A percentile compares a stretch with the other conserved stretches of the same genome.
Evolutionary conservation across 2,888 invertebrate genomes (phyloP).

Genomic region (Xanthorhoe spadicearia): DNA sequence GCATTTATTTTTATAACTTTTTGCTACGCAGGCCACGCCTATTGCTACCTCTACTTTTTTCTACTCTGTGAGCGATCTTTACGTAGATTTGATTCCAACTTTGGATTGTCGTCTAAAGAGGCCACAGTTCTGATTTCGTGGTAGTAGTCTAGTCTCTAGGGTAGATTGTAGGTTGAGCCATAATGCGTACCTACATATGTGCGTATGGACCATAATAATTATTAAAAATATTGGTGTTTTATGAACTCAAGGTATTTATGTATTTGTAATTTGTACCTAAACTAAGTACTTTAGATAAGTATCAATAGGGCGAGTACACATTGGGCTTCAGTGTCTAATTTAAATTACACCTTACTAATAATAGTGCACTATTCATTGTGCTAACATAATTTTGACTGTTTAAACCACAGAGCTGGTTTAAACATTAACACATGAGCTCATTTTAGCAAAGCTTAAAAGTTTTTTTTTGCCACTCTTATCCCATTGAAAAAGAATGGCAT

Average conservation of each 20-base stretch:
- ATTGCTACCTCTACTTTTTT: too few species aligned
- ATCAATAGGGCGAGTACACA: neutral
- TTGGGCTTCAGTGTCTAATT: neutral
- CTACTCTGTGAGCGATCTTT: too few species aligned
- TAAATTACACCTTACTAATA: neutral
- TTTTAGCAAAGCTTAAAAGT: too few species aligned
- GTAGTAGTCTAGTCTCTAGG: neutral
- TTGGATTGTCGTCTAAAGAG: too few species aligned
- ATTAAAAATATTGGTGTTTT: neutral
- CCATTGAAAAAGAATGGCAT: too few species aligned
- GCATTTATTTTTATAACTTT: too few species aligned
- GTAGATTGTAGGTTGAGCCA: neutral
- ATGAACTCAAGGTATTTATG: neutral
- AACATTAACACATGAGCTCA: too few species aligned
- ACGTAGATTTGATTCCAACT: too few species aligned
- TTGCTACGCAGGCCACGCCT: too few species aligned
- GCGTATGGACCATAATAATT: constrained; percentile 3
- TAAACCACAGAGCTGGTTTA: too few species aligned
- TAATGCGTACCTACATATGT: neutral
- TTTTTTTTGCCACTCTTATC: too few species aligned
- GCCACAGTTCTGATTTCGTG: neutral
- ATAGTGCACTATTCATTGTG: neutral
- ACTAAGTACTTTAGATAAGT: neutral
- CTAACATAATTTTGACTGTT: too few species aligned
- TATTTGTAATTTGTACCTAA: neutral